phyloP scores from a whole-genome alignment of 1,140 invertebrate species.

The Heliconius nattereri region DNA sequence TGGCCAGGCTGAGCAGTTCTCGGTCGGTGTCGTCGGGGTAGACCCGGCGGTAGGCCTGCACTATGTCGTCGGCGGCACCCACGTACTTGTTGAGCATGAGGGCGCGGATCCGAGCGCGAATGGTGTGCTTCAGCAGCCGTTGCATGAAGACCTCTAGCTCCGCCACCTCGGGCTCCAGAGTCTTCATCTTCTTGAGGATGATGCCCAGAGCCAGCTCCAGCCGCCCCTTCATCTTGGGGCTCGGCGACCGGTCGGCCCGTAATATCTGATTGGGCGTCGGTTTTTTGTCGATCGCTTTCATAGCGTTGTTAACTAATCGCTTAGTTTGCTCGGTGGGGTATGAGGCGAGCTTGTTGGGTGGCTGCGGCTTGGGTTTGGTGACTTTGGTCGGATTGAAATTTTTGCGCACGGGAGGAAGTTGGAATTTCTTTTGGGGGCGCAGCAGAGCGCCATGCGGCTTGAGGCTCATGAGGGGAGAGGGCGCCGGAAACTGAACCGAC shows the following conservation, averaged over 20 bases:
- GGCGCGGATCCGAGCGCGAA: conserved; percentile 56
- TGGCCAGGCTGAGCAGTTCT: conserved; percentile 53
- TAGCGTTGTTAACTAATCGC: conserved; percentile 23
- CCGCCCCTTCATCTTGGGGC: conserved; percentile 54
- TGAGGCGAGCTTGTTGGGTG: conserved; percentile 34
- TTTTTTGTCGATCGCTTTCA: conserved; percentile 14
- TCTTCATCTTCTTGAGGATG: conserved; percentile 56
- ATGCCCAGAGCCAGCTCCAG: conserved; percentile 62
- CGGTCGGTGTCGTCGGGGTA: conserved; percentile 55
- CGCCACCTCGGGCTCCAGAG: conserved; percentile 16
- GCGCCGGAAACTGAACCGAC: conserved; percentile 5
- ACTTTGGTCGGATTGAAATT: conserved; percentile 48
- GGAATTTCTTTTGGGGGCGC: conserved; percentile 16
- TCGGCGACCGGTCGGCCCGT: conserved; percentile 40
- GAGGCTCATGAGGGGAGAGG: conserved; percentile 9
- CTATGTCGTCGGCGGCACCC: conserved; percentile 41
- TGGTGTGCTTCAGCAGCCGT: conserved; percentile 52
- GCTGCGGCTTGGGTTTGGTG: conserved; percentile 42
- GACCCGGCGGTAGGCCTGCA: conserved; percentile 50
- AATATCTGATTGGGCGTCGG: conserved; percentile 35
- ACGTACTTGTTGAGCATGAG: conserved; percentile 60
- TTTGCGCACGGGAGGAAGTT: conserved; percentile 26
- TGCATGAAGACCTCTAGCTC: conserved; percentile 35
- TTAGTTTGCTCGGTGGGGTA: conserved; percentile 33
- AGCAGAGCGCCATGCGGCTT: neutral